Percentiles rank a stretch among this genome's conserved stretches.
phyloP scores from a whole-genome alignment of 2,888 invertebrate genomes.

The Clanis bilineata region DNA sequence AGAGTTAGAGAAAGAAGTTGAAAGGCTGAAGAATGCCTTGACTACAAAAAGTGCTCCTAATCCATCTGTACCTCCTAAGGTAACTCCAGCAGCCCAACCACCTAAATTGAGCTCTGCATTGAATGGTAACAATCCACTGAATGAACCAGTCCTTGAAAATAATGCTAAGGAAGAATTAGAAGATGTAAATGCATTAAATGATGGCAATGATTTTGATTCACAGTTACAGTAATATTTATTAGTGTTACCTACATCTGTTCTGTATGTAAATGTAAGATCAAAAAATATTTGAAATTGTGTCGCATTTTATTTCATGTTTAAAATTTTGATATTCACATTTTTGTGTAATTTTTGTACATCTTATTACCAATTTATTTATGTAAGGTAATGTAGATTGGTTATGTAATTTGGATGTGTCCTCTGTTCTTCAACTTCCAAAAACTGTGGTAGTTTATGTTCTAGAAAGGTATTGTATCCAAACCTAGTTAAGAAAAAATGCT shows the following conservation, averaged over 20 bases:
- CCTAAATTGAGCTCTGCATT: conserved; percentile 65
- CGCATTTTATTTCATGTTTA: conserved; percentile 4
- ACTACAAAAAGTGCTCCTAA: conserved; percentile 63
- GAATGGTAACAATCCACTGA: conserved; percentile 57
- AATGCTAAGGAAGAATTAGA: conserved; percentile 78
- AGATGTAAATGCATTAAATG: conserved; percentile 65
- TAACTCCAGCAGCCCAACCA: conserved; percentile 67
- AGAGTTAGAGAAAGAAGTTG: conserved; percentile 66
- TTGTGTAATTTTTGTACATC: neutral
- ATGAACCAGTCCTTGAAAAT: conserved; percentile 69
- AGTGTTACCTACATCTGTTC: too few species aligned
- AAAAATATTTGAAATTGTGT: conserved; percentile 6
- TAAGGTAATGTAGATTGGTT: neutral
- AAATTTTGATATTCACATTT: conserved; percentile 16
- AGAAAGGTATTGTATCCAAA: too few species aligned
- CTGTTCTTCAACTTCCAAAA: neutral
- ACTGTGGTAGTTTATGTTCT: too few species aligned
- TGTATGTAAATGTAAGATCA: neutral
- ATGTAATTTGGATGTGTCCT: neutral
- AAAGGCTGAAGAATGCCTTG: conserved; percentile 56
- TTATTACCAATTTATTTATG: neutral
- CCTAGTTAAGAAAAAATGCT: neutral
- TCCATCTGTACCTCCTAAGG: conserved; percentile 52
- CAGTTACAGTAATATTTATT: conserved; percentile 47
- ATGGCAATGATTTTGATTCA: conserved; percentile 66